Percentiles rank a stretch among this genome's conserved stretches.
These are phyloP conservation scores for Rhyacichthys aspro DNA, from an alignment of 2,797 vertebrate species.

Conservation along the genomic window DNA sequence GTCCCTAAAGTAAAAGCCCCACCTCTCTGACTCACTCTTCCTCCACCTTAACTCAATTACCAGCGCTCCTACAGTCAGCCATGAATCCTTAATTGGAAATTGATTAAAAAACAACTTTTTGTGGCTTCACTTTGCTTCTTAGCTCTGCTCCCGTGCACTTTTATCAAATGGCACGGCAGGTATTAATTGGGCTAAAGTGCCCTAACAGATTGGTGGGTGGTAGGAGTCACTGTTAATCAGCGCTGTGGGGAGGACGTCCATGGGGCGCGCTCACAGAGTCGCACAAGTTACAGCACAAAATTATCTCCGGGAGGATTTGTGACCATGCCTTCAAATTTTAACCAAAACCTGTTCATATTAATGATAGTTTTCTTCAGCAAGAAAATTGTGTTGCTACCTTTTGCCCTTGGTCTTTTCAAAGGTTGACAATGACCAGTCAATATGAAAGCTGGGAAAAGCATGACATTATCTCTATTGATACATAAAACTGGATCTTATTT, in stretches of 20 bases:
- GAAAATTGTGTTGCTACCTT: too few relatives aligned
- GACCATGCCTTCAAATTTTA: neutral
- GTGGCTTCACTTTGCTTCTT: constrained; percentile 47
- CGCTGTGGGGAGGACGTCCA: constrained; percentile 11
- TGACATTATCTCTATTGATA: too few relatives aligned
- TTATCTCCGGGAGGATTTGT: neutral
- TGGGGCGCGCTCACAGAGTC: constrained; percentile 6
- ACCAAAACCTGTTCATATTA: too few relatives aligned
- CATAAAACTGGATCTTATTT: too few relatives aligned
- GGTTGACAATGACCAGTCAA: too few relatives aligned
- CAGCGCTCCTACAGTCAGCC: constrained; percentile 38
- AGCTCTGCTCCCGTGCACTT: constrained; percentile 46
- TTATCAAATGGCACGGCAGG: constrained; percentile 50
- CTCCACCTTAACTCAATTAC: constrained; percentile 61
- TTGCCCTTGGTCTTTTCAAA: too few relatives aligned
- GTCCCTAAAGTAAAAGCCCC: constrained; percentile 49
- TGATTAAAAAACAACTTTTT: constrained; percentile 67
- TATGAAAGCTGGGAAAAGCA: too few relatives aligned
- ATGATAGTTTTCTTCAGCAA: too few relatives aligned
- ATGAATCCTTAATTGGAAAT: constrained; percentile 68
- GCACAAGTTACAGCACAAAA: constrained; percentile 19
- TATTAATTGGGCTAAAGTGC: constrained; percentile 55
- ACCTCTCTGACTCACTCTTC: constrained; percentile 31
- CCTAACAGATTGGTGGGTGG: constrained; percentile 39
- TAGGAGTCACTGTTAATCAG: constrained; percentile 40